phyloP scores from a whole-genome alignment of 2,797 vertebrate genomes.

The Alectoris magna region DNA sequence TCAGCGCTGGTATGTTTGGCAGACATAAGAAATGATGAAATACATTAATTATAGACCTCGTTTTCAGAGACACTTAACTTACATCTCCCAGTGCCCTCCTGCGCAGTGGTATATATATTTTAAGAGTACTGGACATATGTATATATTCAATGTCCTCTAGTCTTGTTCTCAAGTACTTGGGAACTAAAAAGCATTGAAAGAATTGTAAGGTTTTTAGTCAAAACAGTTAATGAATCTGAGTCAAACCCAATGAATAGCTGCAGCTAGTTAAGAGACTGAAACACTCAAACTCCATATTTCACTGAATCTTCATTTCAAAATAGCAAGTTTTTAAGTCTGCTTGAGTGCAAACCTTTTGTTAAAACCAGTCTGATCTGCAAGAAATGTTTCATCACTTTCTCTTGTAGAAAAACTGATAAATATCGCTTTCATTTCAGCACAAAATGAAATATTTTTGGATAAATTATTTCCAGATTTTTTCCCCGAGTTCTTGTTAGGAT shows the following conservation, averaged over 20 bases:
- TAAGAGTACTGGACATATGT: neutral
- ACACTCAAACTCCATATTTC: neutral
- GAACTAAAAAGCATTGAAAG: neutral
- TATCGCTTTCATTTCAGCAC: constrained; percentile 22
- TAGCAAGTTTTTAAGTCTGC: neutral
- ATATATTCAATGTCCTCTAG: neutral
- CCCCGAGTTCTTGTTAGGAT: neutral
- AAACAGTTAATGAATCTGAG: neutral
- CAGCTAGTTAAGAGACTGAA: neutral
- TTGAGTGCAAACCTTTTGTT: constrained; percentile 16
- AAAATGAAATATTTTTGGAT: neutral
- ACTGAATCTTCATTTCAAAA: constrained; percentile 22
- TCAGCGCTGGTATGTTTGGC: neutral
- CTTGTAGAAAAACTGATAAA: constrained; percentile 32
- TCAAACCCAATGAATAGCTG: neutral
- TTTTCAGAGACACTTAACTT: neutral
- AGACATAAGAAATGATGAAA: neutral
- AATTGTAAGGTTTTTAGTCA: neutral
- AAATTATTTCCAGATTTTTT: constrained; percentile 45
- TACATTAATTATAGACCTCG: neutral
- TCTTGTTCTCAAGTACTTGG: neutral
- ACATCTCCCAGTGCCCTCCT: neutral
- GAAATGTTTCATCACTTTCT: constrained; percentile 32
- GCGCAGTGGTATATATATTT: neutral
- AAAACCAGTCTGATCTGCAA: constrained; percentile 45